Base-by-base conservation (phyloP, 2,888 invertebrate genomes). In the Andrena hattorfiana region DNA sequence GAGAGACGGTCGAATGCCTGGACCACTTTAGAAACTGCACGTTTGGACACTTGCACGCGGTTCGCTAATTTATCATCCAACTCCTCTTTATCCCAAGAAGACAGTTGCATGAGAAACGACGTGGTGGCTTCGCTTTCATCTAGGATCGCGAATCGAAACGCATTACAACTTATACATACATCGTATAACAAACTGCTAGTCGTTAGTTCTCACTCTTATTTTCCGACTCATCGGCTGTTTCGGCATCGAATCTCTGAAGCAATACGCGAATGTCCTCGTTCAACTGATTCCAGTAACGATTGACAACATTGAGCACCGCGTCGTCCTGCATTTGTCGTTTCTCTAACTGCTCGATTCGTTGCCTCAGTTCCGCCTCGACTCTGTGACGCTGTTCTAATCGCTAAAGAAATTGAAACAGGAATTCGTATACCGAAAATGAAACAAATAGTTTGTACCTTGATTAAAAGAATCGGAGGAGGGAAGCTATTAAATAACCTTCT, bases 81-180 rank as follows among this genome's bases (percentile, higher is more conserved):
- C 93, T 99, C 99, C 92, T 99, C 98, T 92, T 99, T 98, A 93
- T 99, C 99, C 99, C 99, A 99, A 0, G 99, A 99, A 0, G 99
- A 99, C 56, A 99, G 94, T 92, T 99, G 98, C 94, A 98, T 97
- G 62, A 99, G 95, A 94, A 99, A 99, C 6, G 98, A 98, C 8
- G 98, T 99, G 8, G 99, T 99, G 0, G 98, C 98, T 94, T 98
- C 98, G 94, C 98, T 98, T 94, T 99, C 99, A 95, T 99, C 98
- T 98, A 92, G 60, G 95, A 94, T 86, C 77, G 82, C 1, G 49
- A 16, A 48, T 20, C 32, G 23, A 82, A 81, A 30, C 16, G 32
- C 10, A 42, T 63, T 30, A 28, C 4, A 48, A 54, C 2, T n/a
- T 62, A 42, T n/a, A 63, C 1, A 48, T 48, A 26, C 32, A 16